Percentiles rank a stretch among this genome's conserved stretches.
These are phyloP conservation scores for Drosophila nigritarsus DNA, from an alignment of 2,888 invertebrate species.

Conservation along the genomic window DNA sequence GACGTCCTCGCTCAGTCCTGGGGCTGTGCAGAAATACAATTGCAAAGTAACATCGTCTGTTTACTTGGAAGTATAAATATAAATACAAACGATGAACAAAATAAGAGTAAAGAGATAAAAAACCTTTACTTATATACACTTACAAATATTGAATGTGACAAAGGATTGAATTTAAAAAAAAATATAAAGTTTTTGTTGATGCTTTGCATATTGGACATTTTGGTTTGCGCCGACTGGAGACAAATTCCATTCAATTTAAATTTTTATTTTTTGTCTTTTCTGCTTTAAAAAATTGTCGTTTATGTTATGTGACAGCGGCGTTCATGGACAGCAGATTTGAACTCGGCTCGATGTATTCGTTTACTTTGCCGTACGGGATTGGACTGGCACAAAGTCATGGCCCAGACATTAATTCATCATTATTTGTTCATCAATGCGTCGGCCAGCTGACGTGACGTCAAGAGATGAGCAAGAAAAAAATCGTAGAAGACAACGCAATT, in stretches of 20 bases:
- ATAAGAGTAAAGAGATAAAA: not conserved
- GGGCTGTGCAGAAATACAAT: conserved; percentile 14
- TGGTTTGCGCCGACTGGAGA: conserved; percentile 14
- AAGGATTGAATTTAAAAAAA: conserved; percentile 15
- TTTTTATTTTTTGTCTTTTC: conserved; percentile 9
- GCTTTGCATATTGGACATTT: conserved; percentile 37
- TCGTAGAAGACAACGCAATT: conserved; percentile 56
- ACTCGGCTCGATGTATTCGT: conserved; percentile 17
- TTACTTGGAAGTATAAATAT: not conserved
- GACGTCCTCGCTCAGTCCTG: conserved; percentile 13
- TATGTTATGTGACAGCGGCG: conserved; percentile 15
- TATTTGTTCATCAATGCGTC: conserved; percentile 42
- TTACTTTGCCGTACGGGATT: conserved; percentile 20
- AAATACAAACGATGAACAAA: not conserved
- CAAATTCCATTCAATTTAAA: conserved; percentile 12
- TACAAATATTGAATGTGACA: conserved; percentile 1
- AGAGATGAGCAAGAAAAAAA: conserved; percentile 41
- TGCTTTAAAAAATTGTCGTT: conserved; percentile 11
- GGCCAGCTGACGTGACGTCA: conserved; percentile 59
- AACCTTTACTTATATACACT: conserved; percentile 15
- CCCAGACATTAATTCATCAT: conserved; percentile 78
- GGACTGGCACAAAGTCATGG: conserved; percentile 54
- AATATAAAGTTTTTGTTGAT: conserved; percentile 3
- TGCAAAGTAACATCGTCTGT: conserved; percentile 14
- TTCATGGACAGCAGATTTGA: conserved; percentile 31